Evolutionary conservation across 2,888 invertebrate genomes (phyloP).

Genomic region (Lasioglossum vierecki): DNA sequence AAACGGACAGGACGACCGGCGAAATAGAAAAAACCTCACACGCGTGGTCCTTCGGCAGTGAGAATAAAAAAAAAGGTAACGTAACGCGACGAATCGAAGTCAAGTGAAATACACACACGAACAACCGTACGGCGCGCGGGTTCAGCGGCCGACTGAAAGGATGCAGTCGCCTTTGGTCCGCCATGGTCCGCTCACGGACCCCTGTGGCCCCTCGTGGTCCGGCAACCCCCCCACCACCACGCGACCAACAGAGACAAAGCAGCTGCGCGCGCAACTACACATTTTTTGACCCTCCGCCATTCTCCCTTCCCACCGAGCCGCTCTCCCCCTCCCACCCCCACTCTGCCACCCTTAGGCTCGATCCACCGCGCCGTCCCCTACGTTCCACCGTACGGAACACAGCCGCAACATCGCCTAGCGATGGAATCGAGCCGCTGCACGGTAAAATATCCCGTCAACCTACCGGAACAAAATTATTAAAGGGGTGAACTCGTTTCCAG

Average conservation of each 20-base stretch:
- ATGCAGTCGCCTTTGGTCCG: slow-evolving; percentile 82
- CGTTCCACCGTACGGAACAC: slow-evolving; percentile 28
- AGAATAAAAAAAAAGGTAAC: slow-evolving; percentile 38
- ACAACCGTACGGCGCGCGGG: slow-evolving; percentile 80
- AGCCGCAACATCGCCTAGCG: slow-evolving; percentile 31
- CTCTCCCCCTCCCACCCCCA: slow-evolving; percentile 38
- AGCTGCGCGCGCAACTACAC: slow-evolving; percentile 82
- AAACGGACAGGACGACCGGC: slow-evolving; percentile 46
- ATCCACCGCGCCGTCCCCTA: slow-evolving; percentile 48
- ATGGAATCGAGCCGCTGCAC: slow-evolving; percentile 34
- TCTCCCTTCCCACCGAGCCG: slow-evolving; percentile 40
- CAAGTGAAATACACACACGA: slow-evolving; percentile 50
- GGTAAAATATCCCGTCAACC: background rate
- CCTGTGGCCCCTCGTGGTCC: slow-evolving; percentile 78
- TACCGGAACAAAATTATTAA: background rate
- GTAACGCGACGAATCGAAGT: slow-evolving; percentile 44
- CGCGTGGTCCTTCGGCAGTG: slow-evolving; percentile 42
- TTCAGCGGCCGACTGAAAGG: slow-evolving; percentile 84
- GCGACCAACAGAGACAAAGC: slow-evolving; percentile 80
- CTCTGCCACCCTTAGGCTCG: slow-evolving; percentile 72
- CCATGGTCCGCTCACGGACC: slow-evolving; percentile 80
- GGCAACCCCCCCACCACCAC: slow-evolving; percentile 63
- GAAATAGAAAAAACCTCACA: slow-evolving; percentile 58
- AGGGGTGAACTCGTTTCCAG: too few species aligned
- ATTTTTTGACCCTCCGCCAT: slow-evolving; percentile 75